Conservation (phyloP, 2,113 vertebrate genomes). For the Tinamus guttatus region DNA sequence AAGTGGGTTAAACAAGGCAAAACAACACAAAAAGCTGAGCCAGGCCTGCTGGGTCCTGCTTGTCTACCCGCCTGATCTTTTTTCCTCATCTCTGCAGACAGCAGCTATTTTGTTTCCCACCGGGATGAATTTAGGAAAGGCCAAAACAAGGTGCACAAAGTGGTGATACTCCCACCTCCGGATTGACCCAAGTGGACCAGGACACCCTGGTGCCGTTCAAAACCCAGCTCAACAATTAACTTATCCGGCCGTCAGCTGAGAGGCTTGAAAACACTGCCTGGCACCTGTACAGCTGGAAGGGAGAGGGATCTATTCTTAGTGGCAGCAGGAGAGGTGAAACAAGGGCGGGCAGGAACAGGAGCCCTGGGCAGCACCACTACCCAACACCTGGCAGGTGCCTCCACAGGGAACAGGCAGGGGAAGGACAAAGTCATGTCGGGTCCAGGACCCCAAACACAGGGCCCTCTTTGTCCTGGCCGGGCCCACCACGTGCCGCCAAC, state of each 20-base stretch:
- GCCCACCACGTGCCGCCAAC: rapidly evolving
- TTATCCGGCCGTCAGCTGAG: neutral
- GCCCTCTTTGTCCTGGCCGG: neutral
- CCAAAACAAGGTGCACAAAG: neutral
- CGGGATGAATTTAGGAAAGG: neutral
- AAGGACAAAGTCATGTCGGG: neutral
- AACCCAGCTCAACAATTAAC: neutral
- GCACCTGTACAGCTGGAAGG: neutral
- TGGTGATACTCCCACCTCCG: neutral
- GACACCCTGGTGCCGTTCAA: neutral
- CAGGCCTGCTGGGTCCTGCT: neutral
- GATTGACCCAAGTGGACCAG: neutral
- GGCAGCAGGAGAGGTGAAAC: neutral
- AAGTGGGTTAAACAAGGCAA: neutral
- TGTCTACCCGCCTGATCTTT: rapidly evolving
- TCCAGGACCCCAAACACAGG: neutral
- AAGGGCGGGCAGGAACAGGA: neutral
- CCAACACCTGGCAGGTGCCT: neutral
- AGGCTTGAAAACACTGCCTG: neutral
- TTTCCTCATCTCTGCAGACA: neutral
- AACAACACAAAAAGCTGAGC: neutral
- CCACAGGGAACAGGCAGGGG: rapidly evolving
- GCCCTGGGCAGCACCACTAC: too few species aligned
- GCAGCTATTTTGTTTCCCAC: neutral
- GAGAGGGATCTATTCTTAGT: neutral